Conservation (phyloP, 2,888 invertebrate species). For the Eudasyphora cyanicolor region DNA sequence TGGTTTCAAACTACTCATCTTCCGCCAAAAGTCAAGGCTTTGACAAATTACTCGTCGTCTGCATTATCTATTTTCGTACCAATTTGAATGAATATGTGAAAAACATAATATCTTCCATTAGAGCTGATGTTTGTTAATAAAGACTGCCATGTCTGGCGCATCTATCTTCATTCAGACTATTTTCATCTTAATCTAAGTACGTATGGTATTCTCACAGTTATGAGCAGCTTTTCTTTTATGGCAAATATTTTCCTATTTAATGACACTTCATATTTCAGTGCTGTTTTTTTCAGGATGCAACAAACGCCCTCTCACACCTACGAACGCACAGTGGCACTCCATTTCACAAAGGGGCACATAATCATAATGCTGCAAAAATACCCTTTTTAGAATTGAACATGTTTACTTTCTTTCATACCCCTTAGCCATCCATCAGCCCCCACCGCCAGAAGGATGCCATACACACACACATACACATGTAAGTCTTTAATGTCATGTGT, state of each 20-base stretch:
- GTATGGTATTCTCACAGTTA: neutral
- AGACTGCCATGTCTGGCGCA: no score
- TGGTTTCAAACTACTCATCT: no score
- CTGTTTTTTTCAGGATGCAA: neutral
- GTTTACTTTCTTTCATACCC: neutral
- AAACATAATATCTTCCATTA: no score
- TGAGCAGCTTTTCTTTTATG: neutral
- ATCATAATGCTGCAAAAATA: slow-evolving; percentile 6
- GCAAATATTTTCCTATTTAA: slow-evolving; percentile 7
- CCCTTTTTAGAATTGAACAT: neutral
- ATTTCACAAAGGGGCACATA: neutral
- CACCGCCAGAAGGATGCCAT: neutral
- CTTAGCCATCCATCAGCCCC: neutral
- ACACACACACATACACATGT: no score
- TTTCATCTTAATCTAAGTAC: neutral
- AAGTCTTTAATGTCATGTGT: neutral
- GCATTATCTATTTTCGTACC: no score
- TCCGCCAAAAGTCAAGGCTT: no score
- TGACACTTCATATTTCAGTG: neutral
- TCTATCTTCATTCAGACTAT: no score
- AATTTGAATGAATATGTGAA: no score
- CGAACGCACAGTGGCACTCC: neutral
- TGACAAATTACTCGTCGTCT: no score
- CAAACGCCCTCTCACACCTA: neutral
- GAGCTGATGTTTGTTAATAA: no score